Conservation (phyloP, 2,888 invertebrate species). For the Microctonus aethiopoides region DNA sequence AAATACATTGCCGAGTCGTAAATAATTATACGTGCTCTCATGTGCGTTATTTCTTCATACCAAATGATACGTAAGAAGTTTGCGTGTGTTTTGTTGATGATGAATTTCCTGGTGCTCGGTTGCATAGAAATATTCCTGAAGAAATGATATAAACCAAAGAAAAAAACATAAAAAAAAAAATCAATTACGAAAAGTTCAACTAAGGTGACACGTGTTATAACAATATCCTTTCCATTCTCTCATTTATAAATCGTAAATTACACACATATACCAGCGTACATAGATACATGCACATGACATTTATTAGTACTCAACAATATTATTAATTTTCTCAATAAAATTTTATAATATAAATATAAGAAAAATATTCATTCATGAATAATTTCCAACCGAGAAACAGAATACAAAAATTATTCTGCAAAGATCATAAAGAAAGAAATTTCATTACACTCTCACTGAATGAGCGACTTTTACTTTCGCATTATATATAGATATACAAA, state of each 20-base stretch:
- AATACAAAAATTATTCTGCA: constrained; percentile 1
- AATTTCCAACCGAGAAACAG: background rate
- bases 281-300: background rate
- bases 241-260: background rate
- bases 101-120: constrained; percentile 16
- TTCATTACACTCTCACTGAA: constrained; percentile 29
- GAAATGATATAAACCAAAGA: constrained; percentile 18
- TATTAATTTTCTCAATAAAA: background rate
- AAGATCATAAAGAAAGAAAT: constrained; percentile 11
- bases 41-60: background rate
- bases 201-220: background rate
- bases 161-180: background rate
- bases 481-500: constrained; percentile 37
- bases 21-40: background rate
- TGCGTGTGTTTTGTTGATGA: constrained; percentile 28
- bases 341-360: background rate
- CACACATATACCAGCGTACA: background rate
- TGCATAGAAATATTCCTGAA: background rate
- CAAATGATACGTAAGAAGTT: background rate
- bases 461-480: constrained; percentile 59
- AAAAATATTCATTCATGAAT: background rate
- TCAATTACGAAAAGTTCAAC: background rate
- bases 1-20: background rate
- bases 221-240: background rate
- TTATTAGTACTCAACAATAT: background rate